These are phyloP conservation scores for Archivesica marissinica DNA, from an alignment of 1,140 invertebrate genomes.

Conservation along the genomic window DNA sequence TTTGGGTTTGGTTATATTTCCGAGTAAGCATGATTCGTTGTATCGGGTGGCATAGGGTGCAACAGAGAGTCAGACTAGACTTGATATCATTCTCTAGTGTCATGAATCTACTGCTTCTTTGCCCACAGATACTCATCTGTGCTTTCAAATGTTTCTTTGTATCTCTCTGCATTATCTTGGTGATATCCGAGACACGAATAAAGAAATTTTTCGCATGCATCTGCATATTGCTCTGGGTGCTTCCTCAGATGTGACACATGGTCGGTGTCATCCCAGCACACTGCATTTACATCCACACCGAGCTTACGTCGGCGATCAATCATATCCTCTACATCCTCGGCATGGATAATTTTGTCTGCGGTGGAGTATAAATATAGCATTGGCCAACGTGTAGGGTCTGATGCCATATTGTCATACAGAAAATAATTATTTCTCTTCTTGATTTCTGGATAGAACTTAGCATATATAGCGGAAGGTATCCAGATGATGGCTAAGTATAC, in stretches of 20 bases:
- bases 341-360: constrained; percentile 87
- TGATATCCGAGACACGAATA: constrained; percentile 49
- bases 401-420: constrained; percentile 79
- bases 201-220: constrained; percentile 64
- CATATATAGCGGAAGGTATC: constrained; percentile 41
- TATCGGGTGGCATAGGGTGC: too few relatives aligned
- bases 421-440: constrained; percentile 58
- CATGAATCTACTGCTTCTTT: constrained; percentile 51
- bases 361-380: constrained; percentile 91
- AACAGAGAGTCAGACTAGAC: too few relatives aligned
- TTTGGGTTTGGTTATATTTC: too few relatives aligned
- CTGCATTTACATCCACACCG: constrained; percentile 87
- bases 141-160: constrained; percentile 22
- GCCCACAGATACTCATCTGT: constrained; percentile 31
- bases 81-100: too few relatives aligned
- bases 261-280: constrained; percentile 88
- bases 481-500: constrained; percentile 67
- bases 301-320: constrained; percentile 84
- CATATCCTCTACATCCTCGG: constrained; percentile 82
- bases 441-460: constrained; percentile 42
- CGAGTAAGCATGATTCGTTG: too few relatives aligned
- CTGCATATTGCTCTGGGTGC: constrained; percentile 86
- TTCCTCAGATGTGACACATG: constrained; percentile 88
- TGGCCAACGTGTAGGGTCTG: constrained; percentile 86
- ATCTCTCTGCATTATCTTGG: background rate